Evolutionary conservation across 2,888 invertebrate species (phyloP), one percentile per base, ranked within the genome.

Genomic region (Acrocyrtus sp.): DNA sequence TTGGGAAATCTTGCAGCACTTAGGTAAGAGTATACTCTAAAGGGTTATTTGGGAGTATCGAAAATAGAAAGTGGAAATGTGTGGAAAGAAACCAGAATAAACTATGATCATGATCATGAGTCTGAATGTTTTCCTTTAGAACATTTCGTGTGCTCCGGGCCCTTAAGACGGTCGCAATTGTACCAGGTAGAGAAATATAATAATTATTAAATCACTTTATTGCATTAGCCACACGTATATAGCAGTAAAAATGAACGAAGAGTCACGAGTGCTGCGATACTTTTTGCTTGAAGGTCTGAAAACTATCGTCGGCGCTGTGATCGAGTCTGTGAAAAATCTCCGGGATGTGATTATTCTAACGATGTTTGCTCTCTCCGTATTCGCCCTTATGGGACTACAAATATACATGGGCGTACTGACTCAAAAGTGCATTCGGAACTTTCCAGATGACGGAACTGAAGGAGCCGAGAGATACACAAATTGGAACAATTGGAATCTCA

Each of bases 261-360:
- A n/a, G n/a, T n/a, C n/a, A n/a, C 29, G 8, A 12, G 17, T 21
- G 3, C 3, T 54, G 39, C 19, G 39, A n/a, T 58, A 15, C 19
- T 56, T 67, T 54, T 58, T 39, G 75, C 82, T 4, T 21, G 12
- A 86, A 97, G 98, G 98, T 88, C 90, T 98, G 89, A 98, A 98
- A 90, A 98, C 98, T 84, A 98, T 98, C 88, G 98, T 98, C 84
- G 97, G 98, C 86, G 98, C 98, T 88, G 96, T 98, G 86, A 96
- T 98, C 89, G 97, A 98, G 88, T 98, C 98, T 82, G 97, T 98
- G 86, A 96, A 97, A 89, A 96, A 98, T 90, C 93, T 98, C 84
- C 91, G 97, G 84, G 98, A 98, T 90, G 98, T 98, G 89, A 96
- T 97, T 89, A 98, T 98, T 88, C 90, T 98, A 88, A 98, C 98